phyloP scores from a whole-genome alignment of 2,797 vertebrate species.

The Lemur catta region DNA sequence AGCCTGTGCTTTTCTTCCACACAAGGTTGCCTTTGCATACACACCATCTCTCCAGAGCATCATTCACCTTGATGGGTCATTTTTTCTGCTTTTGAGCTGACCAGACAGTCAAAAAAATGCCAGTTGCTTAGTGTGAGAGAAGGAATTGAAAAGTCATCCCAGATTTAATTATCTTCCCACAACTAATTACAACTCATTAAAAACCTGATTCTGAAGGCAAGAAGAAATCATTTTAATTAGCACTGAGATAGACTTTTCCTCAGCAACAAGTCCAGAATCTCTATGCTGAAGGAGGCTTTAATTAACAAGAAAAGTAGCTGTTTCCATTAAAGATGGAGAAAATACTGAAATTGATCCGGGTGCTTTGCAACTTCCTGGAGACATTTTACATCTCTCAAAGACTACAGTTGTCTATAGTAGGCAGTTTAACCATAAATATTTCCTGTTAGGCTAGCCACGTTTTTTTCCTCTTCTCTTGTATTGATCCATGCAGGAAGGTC shows the following conservation, averaged over 20 bases:
- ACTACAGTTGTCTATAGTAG: neutral
- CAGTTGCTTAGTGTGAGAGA: constrained; percentile 18
- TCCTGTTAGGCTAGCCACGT: neutral
- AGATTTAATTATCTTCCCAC: constrained; percentile 49
- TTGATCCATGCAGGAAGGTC: neutral
- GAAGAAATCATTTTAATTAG: constrained; percentile 64
- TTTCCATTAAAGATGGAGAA: neutral
- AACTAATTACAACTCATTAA: constrained; percentile 55
- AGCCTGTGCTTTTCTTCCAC: neutral
- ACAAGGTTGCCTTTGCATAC: neutral
- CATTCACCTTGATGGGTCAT: neutral
- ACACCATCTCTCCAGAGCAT: neutral
- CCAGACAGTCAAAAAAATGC: neutral
- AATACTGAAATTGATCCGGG: neutral
- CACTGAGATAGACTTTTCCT: constrained; percentile 21
- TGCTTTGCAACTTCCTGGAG: neutral
- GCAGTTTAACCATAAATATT: neutral
- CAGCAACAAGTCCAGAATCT: constrained; percentile 39
- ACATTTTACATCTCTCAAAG: neutral
- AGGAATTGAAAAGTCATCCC: constrained; percentile 34
- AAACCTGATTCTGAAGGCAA: constrained; percentile 48
- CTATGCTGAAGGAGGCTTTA: constrained; percentile 11
- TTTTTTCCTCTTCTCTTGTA: neutral
- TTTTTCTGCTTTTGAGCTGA: neutral
- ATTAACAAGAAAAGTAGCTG: constrained; percentile 29